phyloP scores from a whole-genome alignment of 2,797 vertebrate species.

The Xiphorhynchus erythropygius region DNA sequence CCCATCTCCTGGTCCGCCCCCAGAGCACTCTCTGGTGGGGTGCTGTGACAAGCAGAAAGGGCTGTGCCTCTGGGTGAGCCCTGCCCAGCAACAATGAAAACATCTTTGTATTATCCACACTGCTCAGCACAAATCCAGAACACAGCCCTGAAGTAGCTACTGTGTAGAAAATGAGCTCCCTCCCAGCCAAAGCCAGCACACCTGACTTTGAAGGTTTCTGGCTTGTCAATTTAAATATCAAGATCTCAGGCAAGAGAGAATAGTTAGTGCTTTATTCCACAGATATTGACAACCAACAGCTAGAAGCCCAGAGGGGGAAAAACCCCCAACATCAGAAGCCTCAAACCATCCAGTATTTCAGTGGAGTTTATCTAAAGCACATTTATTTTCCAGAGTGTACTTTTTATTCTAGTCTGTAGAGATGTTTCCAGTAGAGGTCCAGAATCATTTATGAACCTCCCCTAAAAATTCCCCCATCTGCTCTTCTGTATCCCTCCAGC shows the following conservation, averaged over 20 bases:
- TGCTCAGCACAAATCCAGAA: neutral
- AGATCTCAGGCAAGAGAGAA: neutral
- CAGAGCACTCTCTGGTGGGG: accelerated
- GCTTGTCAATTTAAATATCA: neutral
- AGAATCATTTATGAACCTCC: accelerated
- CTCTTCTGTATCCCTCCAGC: neutral
- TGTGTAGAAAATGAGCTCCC: neutral
- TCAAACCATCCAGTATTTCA: neutral
- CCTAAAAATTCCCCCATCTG: neutral
- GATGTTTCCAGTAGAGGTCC: neutral
- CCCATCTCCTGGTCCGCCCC: accelerated
- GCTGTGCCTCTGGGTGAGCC: neutral
- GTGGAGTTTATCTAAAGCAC: neutral
- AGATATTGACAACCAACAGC: neutral
- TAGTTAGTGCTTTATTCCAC: neutral
- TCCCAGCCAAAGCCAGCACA: neutral
- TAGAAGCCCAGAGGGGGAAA: neutral
- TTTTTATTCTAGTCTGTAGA: neutral
- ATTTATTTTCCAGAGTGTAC: neutral
- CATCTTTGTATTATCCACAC: neutral
- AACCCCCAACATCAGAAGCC: neutral
- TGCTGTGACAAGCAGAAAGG: neutral
- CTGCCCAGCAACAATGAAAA: neutral
- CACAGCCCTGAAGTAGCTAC: neutral
- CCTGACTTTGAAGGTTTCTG: neutral